A percentile compares a stretch with the other conserved stretches of the same genome.
These are phyloP conservation scores for Branchellion lobata DNA, from an alignment of 2,888 invertebrate species.

Conservation along the genomic window DNA sequence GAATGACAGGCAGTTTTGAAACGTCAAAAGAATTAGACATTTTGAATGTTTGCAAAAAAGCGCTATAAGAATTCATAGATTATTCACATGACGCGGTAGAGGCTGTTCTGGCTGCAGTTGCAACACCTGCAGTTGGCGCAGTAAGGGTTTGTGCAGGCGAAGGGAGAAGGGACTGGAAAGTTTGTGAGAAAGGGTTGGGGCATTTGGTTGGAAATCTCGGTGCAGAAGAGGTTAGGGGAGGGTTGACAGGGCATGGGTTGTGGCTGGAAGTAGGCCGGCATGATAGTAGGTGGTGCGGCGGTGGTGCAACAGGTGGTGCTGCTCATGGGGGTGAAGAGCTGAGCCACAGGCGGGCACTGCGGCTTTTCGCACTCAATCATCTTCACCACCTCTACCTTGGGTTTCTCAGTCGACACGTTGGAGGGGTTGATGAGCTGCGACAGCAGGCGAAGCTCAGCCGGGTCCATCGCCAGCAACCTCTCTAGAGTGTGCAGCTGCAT, in stretches of 20 bases:
- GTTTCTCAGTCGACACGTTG: background rate
- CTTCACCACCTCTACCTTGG: slow-evolving; percentile 8
- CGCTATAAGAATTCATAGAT: no score
- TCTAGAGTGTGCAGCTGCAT: background rate
- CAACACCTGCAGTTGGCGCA: background rate
- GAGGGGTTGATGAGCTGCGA: background rate
- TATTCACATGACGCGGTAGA: slow-evolving; percentile 1
- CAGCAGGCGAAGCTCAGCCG: background rate
- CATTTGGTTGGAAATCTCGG: background rate
- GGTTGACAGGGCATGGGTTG: background rate
- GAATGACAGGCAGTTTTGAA: no score
- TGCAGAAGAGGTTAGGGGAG: background rate
- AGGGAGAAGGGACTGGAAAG: background rate
- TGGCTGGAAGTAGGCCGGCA: background rate
- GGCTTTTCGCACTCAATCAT: background rate
- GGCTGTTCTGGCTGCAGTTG: background rate
- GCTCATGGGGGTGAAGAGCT: background rate
- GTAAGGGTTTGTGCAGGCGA: background rate
- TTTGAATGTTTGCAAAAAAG: no score
- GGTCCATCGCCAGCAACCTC: slow-evolving; percentile 1
- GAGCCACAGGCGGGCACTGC: background rate
- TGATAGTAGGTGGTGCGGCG: background rate
- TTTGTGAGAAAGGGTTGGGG: background rate
- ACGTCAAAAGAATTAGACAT: no score
- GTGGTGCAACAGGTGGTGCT: background rate